Percentiles rank a stretch among this genome's conserved stretches.
These are phyloP conservation scores for Caenorhabditis auriculariae DNA, from an alignment of 2,888 invertebrate species.

Conservation along the genomic window DNA sequence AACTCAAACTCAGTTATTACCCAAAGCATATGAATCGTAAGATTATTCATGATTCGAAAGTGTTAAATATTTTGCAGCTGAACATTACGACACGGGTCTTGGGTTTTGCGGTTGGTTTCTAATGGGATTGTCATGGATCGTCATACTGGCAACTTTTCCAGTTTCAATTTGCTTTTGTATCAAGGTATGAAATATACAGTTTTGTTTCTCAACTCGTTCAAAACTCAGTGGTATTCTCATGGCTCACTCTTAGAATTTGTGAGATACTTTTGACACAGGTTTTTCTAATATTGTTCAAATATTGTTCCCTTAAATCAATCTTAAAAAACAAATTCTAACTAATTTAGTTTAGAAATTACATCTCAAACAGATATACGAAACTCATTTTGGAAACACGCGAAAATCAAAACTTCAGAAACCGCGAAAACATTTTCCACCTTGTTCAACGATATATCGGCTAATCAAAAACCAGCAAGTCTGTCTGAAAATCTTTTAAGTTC, in stretches of 20 bases:
- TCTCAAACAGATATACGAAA: no score
- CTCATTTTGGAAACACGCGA: neutral
- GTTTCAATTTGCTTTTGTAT: conserved; percentile 54
- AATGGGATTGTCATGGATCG: conserved; percentile 48
- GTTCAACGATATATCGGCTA: no score
- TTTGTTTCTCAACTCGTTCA: neutral
- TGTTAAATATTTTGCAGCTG: conserved; percentile 44
- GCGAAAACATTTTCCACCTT: no score
- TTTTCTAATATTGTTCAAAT: neutral
- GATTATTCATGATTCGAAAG: conserved; percentile 9
- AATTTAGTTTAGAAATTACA: no score
- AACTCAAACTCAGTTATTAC: conserved; percentile 61
- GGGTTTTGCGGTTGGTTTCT: conserved; percentile 56
- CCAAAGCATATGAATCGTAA: conserved; percentile 58
- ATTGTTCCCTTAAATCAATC: no score
- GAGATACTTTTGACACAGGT: no score
- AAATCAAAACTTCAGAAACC: no score
- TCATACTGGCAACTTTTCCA: conserved; percentile 48
- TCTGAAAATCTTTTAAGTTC: no score
- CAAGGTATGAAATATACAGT: conserved; percentile 28
- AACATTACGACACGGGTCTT: conserved; percentile 58
- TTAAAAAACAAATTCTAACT: no score
- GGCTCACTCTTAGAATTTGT: no score
- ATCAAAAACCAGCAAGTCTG: no score
- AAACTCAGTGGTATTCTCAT: neutral